Evolutionary conservation across 2,797 vertebrate genomes (phyloP), one percentile per base, ranked within the genome.

Genomic region (Cossypha caffra): DNA sequence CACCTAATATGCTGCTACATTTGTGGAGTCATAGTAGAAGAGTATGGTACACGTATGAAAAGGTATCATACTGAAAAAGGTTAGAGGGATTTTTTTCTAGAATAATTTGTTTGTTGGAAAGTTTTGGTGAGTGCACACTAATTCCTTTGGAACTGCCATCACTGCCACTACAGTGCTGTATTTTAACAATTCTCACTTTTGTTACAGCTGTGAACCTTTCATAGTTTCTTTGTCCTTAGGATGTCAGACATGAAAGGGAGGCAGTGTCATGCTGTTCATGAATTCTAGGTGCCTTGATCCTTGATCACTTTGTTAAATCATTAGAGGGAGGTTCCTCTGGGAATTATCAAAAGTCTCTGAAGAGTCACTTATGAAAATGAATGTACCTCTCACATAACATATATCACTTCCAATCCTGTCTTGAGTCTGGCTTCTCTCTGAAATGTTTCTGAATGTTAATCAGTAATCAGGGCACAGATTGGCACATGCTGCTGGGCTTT

Each of bases 271-370:
- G 69, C 95, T 96, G 89, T 55, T 94, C 87, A 12, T 88, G 93
- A 94, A 93, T 96, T 96, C 73, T 90, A 91, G 96, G 91, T 96
- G 92, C 95, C 96, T 97, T 95, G 94, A 96, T 96, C 92, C 94
- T 91, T 94, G 91, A 95, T 96, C 93, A 75, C 90, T 95, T 91
- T 91, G 93, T 95, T 96, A 96, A 94, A 95, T 96, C 93, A 96
- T 96, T 96, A 95, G 94, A 91, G 82, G 79, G 94, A 94, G 87
- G 69, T 94, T 69, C 87, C 82, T 88, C 76, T 95, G 95, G 91
- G 95, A 91, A 96, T 92, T 96, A 90, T 86, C 84, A 80, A 77
- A 96, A 92, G 57, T 93, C 95, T 96, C 95, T 91, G 92, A 94
- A 96, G 92, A 97, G 95, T 94, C 91, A 91, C 62, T 96, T 95